Conservation (phyloP, 2,888 invertebrate genomes). For the Caenorhabditis macrosperma region DNA sequence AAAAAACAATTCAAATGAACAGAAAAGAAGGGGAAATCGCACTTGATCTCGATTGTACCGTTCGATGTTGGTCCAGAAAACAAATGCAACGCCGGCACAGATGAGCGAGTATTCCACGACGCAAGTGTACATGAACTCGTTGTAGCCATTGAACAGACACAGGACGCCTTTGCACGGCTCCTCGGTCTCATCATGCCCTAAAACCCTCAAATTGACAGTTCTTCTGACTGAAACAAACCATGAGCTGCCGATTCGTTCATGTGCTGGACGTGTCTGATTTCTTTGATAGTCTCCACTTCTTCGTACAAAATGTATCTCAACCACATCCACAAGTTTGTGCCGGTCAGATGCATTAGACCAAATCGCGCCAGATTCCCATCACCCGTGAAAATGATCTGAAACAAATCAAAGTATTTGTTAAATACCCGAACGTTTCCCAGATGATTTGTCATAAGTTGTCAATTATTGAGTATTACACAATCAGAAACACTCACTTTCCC, state of each 20-base stretch:
- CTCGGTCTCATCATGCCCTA: constrained; percentile 32
- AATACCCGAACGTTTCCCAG: too few relatives aligned
- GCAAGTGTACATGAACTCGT: constrained; percentile 74
- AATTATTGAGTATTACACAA: too few relatives aligned
- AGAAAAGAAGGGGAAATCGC: background rate
- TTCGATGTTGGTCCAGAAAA: constrained; percentile 71
- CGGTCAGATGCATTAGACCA: constrained; percentile 70
- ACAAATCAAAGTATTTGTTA: too few relatives aligned
- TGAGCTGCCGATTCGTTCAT: constrained; percentile 3
- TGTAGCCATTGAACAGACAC: constrained; percentile 69
- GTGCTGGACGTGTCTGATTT: constrained; percentile 58
- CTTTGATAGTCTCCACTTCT: constrained; percentile 70
- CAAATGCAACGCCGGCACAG: constrained; percentile 71
- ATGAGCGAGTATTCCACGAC: constrained; percentile 72
- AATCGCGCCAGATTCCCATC: constrained; percentile 66
- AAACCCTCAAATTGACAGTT: background rate
- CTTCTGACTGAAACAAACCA: constrained; percentile 1
- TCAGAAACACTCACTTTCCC: constrained; percentile 62
- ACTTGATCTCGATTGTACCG: constrained; percentile 38
- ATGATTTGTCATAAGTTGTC: background rate
- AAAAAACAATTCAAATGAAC: background rate
- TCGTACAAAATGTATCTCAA: constrained; percentile 70
- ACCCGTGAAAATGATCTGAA: constrained; percentile 69
- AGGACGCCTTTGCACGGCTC: constrained; percentile 66
- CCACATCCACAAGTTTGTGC: constrained; percentile 74